phyloP scores from a whole-genome alignment of 2,888 invertebrate species.

The Ectemnius cavifrons region DNA sequence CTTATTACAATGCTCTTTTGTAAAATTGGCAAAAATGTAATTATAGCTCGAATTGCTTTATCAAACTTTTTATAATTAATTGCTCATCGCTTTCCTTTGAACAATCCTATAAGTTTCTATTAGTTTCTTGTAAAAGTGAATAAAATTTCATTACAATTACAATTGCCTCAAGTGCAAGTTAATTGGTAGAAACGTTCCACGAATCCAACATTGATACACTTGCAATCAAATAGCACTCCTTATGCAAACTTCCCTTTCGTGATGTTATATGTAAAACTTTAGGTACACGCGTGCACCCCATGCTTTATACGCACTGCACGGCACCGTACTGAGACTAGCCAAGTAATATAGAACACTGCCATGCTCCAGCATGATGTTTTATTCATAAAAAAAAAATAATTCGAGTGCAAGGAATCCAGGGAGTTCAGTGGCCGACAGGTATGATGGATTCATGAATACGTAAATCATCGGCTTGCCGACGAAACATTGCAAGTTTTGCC shows the following conservation, averaged over 20 bases:
- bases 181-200: too few species aligned
- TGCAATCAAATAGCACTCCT: conserved; percentile 18
- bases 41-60: too few species aligned
- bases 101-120: too few species aligned
- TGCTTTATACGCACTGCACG: conserved; percentile 22
- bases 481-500: neutral
- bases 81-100: too few species aligned
- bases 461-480: neutral
- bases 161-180: too few species aligned
- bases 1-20: too few species aligned
- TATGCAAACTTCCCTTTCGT: conserved; percentile 33
- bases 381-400: conserved; percentile 50
- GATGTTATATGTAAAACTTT: conserved; percentile 49
- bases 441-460: neutral
- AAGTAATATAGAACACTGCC: conserved; percentile 27
- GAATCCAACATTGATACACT: too few species aligned
- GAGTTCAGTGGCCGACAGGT: neutral
- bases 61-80: too few species aligned
- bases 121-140: too few species aligned
- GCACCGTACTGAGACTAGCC: neutral
- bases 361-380: conserved; percentile 48
- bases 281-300: conserved; percentile 25
- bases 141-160: too few species aligned
- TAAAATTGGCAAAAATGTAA: too few species aligned
- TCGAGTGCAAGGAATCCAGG: neutral